Evolutionary conservation across 2,113 vertebrate species (phyloP), one percentile per base, ranked within the genome.

Genomic region (Brachirus orientalis): DNA sequence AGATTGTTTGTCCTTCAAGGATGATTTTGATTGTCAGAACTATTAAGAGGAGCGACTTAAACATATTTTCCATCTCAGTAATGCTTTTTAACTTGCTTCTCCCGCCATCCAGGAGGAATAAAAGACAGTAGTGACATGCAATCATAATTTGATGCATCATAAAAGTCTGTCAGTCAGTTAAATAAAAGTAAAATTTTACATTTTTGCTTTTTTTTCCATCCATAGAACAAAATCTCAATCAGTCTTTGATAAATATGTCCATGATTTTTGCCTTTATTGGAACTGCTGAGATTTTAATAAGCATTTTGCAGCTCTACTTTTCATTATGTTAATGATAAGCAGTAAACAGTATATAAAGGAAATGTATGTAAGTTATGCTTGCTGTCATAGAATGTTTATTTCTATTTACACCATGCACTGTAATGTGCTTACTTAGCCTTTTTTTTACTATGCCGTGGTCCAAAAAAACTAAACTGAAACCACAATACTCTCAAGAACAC

Each of bases 231-330:
- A 16, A 52, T 33, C 7, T 33, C 28, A 52, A 52, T 52, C 4
- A 53, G 17, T 17, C 50, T 10, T 37, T 11, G 10, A 18, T 38
- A 19, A 17, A 36, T 36, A 36, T 54, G 16, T 36, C 16, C 6
- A 19, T 38, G n/a, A 18, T 55, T 17, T n/a, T 54, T 11, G 4
- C 10, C 52, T 18, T 54, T 22, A n/a, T 56, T 53, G 22, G 3
- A 53, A 53, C 33, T 28, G 20, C 20, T 43, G 13, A 53, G 33
- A 41, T 75, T 61, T 54, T 35, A 47, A 67, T 33, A 18, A 22
- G 35, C 35, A 22, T 19, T 54, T 48, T 18, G 7, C 40, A 19
- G 8, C 35, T 5, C 48, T 22, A 6, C 6, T 69, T 55, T 14
- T 45, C 20, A 51, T 17, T 7, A 18, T 61, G 40, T 10, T 47